Conservation (phyloP, 2,888 invertebrate species). For the Adelphocoris suturalis region DNA sequence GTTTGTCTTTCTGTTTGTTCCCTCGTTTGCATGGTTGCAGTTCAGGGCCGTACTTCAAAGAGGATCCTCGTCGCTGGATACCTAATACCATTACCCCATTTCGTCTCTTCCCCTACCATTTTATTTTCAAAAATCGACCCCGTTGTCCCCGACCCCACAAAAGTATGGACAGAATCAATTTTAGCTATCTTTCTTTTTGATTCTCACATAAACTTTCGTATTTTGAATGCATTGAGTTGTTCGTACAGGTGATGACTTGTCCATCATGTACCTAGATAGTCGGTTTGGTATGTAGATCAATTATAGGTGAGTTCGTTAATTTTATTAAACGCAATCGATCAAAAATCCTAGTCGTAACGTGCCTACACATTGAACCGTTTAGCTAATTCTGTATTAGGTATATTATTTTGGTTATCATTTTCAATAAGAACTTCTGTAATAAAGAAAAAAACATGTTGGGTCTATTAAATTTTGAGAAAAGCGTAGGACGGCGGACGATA, state of each 20-base stretch:
- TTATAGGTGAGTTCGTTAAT: no score
- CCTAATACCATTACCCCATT: slow-evolving; percentile 31
- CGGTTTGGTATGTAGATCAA: no score
- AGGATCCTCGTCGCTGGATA: slow-evolving; percentile 66
- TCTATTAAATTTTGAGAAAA: no score
- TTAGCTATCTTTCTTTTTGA: slow-evolving; percentile 26
- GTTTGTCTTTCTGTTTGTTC: slow-evolving; percentile 58
- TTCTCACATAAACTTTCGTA: neutral
- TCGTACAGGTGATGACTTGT: slow-evolving; percentile 3
- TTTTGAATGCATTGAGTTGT: slow-evolving; percentile 22
- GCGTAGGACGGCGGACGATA: no score
- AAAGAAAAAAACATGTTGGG: no score
- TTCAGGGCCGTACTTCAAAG: slow-evolving; percentile 58
- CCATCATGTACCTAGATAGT: neutral
- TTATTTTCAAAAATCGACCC: slow-evolving; percentile 61
- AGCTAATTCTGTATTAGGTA: no score
- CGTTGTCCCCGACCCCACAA: slow-evolving; percentile 53
- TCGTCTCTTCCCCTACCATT: slow-evolving; percentile 40
- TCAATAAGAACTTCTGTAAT: no score
- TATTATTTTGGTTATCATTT: no score
- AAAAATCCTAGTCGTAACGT: no score
- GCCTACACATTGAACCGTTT: no score
- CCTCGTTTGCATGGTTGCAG: slow-evolving; percentile 64
- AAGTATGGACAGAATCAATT: slow-evolving; percentile 56
- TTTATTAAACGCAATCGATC: no score